phyloP scores from a whole-genome alignment of 2,888 invertebrate genomes.

The Lycophotia porphyrea region DNA sequence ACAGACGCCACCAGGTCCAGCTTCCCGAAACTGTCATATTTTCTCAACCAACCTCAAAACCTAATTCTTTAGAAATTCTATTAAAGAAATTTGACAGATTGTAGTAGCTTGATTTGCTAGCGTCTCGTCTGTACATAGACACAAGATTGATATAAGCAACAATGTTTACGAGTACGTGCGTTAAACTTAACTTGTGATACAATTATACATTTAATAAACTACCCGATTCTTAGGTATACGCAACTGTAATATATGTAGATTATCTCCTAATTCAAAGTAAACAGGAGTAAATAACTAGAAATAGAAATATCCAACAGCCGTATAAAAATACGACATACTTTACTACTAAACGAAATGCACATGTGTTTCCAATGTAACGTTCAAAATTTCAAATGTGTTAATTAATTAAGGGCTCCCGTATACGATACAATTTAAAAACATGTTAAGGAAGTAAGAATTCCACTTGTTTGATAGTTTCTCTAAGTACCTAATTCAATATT shows the following conservation, averaged over 20 bases:
- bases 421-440: neutral
- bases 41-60: too few species aligned
- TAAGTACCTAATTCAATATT: neutral
- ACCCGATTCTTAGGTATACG: too few species aligned
- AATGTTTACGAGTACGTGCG: neutral
- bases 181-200: neutral
- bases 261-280: neutral
- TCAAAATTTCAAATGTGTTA: too few species aligned
- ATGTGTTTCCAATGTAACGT: conserved; percentile 11
- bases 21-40: too few species aligned
- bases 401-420: neutral
- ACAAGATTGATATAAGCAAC: neutral
- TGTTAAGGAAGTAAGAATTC: neutral
- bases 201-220: neutral
- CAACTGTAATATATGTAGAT: too few species aligned
- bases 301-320: conserved; percentile 1
- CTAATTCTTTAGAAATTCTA: too few species aligned
- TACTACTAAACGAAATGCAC: neutral
- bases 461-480: neutral
- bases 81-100: too few species aligned
- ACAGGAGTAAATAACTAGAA: neutral
- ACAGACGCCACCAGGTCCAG: too few species aligned
- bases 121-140: too few species aligned
- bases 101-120: too few species aligned
- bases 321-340: neutral